Conservation (phyloP, 1,140 invertebrate species). For the Aphidius ervi region DNA sequence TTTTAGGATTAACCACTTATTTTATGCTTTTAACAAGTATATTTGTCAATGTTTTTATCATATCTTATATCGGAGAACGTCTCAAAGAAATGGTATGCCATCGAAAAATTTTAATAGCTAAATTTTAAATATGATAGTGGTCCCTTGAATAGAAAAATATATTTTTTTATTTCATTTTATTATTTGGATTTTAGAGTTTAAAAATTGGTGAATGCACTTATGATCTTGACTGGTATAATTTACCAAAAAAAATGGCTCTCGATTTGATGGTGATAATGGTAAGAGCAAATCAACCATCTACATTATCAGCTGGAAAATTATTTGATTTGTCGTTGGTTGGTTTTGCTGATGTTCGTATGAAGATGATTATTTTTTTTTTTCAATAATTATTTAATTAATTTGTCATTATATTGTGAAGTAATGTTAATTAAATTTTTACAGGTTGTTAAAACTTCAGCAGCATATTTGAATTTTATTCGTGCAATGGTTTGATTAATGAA, state of each 20-base stretch:
- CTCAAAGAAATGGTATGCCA: slow-evolving; percentile 37
- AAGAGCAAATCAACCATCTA: slow-evolving; percentile 27
- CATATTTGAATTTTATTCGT: slow-evolving; percentile 40
- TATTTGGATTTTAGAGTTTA: slow-evolving; percentile 27
- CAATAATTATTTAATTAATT: not conserved
- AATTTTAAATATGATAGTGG: too few species aligned
- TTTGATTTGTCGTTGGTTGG: slow-evolving; percentile 36
- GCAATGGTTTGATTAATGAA: slow-evolving; percentile 22
- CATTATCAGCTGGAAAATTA: slow-evolving; percentile 34
- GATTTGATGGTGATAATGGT: slow-evolving; percentile 35
- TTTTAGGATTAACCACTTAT: slow-evolving; percentile 37
- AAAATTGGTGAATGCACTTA: slow-evolving; percentile 31
- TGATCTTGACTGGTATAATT: slow-evolving; percentile 31
- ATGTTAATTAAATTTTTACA: slow-evolving; percentile 15
- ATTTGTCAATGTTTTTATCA: slow-evolving; percentile 25
- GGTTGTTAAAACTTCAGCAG: slow-evolving; percentile 40
- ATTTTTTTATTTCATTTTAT: too few species aligned
- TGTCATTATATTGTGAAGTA: not conserved
- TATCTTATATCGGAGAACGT: slow-evolving; percentile 38
- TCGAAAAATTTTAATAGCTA: too few species aligned
- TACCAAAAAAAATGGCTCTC: slow-evolving; percentile 29
- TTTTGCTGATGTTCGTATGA: slow-evolving; percentile 34
- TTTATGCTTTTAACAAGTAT: slow-evolving; percentile 26
- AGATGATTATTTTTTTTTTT: not conserved
- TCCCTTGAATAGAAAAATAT: too few species aligned